Base-by-base conservation (phyloP, 2,113 vertebrate species). In the Ovis canadensis region DNA sequence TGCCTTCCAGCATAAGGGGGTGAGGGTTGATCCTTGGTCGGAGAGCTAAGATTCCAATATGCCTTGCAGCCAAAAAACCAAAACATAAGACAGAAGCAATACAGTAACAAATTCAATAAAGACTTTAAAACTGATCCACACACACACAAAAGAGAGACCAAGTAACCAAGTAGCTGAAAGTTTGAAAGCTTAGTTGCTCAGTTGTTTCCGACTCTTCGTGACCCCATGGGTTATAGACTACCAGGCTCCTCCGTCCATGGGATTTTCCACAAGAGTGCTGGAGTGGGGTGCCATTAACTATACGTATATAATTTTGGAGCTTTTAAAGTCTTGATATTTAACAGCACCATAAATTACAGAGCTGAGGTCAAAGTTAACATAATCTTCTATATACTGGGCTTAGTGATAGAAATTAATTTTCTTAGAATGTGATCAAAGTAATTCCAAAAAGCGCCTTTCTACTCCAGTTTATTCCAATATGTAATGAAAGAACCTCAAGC, bases 261-360 rank as follows among this genome's bases (percentile, higher is more conserved):
- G 29, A 62, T 62, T 62, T 62, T 15, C 60, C 29, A 3, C 29
- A 62, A 62, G 29, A 62, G 29, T 62, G 60, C 60, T 62, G 13
- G 29, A 62, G 29, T 31, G 6, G 60, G 60, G 13, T 62, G 60
- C 60, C 60, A 62, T 62, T 31, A 83, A 84, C 45, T 36, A 2
- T 23, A 83, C 13, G 1, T 71, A 31, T 50, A 52, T 31, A 62
- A 19, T 80, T 96, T 94, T 59, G 94, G 85, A 92, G 60, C n/a
- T 67, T 95, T 90, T 33, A 1, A 93, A 93, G 88, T 95, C 36
- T 94, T 94, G 10, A 57, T 57, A 84, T 64, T 57, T 43, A 91
- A 95, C 6, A 94, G 31, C 80, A 25, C 21, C 52, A 74, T 55
- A 21, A 54, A 91, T 52, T 94, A 91, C 3, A 45, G 2, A 95